Percentiles rank a stretch among this genome's conserved stretches.
Conservation (phyloP, 2,888 invertebrate species). For the Lycaena phlaeas region DNA sequence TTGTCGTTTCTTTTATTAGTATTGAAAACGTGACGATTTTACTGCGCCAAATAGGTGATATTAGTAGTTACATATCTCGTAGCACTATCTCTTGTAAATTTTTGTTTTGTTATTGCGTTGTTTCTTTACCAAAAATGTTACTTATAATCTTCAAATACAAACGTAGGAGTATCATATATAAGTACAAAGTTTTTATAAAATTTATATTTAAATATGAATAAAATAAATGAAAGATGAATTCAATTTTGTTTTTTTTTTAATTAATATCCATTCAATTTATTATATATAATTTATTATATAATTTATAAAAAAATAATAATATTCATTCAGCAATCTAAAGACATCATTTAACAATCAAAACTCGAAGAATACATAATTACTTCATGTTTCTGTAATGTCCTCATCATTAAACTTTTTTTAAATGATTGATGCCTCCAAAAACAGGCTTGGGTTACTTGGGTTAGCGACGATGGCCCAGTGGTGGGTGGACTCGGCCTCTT, state of each 20-base stretch:
- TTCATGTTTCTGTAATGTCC: no score
- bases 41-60: constrained; percentile 1
- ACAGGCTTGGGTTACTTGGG: no score
- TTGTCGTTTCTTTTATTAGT: neutral
- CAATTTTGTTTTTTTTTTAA: constrained; percentile 1
- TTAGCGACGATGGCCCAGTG: no score
- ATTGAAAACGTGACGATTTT: neutral
- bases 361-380: no score
- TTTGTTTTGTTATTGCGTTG: constrained; percentile 6
- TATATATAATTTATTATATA: no score
- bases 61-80: neutral
- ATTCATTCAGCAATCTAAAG: no score
- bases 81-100: neutral
- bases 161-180: neutral
- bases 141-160: neutral
- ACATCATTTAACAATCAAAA: no score
- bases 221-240: constrained; percentile 10
- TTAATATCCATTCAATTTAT: neutral
- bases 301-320: no score
- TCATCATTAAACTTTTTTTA: no score
- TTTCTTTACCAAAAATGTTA: constrained; percentile 10
- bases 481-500: no score
- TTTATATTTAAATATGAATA: constrained; percentile 3
- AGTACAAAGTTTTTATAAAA: constrained; percentile 7
- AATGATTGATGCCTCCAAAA: no score